Base-by-base conservation (phyloP, 1,140 invertebrate genomes). In the Asbolus verrucosus region DNA sequence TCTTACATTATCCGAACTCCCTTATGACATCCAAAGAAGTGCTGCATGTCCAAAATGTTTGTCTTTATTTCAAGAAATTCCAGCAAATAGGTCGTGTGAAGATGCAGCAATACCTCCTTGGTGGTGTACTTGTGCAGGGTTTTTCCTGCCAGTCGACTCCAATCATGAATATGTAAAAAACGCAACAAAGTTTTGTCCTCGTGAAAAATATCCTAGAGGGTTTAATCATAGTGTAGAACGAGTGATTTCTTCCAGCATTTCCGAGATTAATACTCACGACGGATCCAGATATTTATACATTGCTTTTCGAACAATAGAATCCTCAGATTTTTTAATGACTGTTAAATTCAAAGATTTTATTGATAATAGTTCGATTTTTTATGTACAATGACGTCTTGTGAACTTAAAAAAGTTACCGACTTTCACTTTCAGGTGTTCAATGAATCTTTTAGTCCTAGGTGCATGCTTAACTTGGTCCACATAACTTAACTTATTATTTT, bases 121-220 rank as follows among this genome's bases (percentile, higher is more conserved):
- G 74, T 95, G 92, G 90, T 95, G 92, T 76, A 87, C 87, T 2
- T 95, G 92, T 71, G 84, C 83, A 80, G 0, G 88, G 84, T 69
- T 78, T 65, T 76, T 71, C 77, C 6, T 6, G 5, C 5, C 6
- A 6, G 11, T 36, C 11, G 33, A 36, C 3, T 6, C 5, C 6
- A 11, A 36, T 5, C 5, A 36, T 8, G 33, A 2, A 11, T 36
- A 8, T 2, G 33, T 11, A 36, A 36, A 11, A 36, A 36, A 36
- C 11, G 33, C 11, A 3, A 36, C 33, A 6, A n/a, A 36, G 33
- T n/a, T 36, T 2, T 4, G 11, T 36, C 33, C 3, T 27, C 8
- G 24, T 36, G 33, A 2, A 15, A 69, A 78, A 61, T 67, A 27
- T 27, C 8, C 24, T 79, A 30, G 66, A 80, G 41, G 69, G 60